Conservation (phyloP, 2,888 invertebrate genomes). For the Apomyelois bistriatella region DNA sequence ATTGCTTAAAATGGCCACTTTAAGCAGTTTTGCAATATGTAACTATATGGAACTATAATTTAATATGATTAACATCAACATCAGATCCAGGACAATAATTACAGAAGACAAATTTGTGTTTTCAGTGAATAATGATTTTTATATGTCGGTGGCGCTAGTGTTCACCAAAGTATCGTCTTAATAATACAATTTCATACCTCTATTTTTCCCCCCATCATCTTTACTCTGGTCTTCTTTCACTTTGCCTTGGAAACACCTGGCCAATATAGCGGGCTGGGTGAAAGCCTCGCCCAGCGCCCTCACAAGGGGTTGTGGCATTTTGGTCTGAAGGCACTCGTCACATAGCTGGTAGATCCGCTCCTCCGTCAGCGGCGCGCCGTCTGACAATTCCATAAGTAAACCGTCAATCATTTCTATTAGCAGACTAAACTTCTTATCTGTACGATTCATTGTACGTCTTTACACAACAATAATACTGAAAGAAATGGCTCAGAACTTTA, state of each 20-base stretch:
- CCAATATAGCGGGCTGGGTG: conserved; percentile 80
- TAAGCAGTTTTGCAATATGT: no score
- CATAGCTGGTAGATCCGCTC: conserved; percentile 86
- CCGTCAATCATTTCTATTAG: conserved; percentile 35
- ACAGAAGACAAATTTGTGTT: no score
- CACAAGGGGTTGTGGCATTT: conserved; percentile 85
- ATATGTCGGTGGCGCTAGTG: no score
- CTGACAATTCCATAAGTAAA: conserved; percentile 43
- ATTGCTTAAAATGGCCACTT: no score
- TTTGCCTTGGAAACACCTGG: conserved; percentile 84
- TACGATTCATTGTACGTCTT: background rate
- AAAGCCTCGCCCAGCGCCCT: conserved; percentile 89
- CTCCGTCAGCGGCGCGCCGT: conserved; percentile 84
- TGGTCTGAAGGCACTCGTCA: conserved; percentile 84
- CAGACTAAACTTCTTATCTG: conserved; percentile 23
- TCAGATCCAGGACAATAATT: no score
- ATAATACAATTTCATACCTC: conserved; percentile 43
- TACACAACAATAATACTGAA: background rate
- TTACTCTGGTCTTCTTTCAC: conserved; percentile 32
- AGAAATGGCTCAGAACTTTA: background rate
- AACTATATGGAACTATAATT: no score
- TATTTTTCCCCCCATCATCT: conserved; percentile 32
- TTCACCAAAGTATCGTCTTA: background rate
- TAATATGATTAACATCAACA: no score
- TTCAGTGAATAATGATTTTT: no score